These are phyloP conservation scores for Eurytoma adleriae DNA, from an alignment of 2,888 invertebrate species.

Conservation along the genomic window DNA sequence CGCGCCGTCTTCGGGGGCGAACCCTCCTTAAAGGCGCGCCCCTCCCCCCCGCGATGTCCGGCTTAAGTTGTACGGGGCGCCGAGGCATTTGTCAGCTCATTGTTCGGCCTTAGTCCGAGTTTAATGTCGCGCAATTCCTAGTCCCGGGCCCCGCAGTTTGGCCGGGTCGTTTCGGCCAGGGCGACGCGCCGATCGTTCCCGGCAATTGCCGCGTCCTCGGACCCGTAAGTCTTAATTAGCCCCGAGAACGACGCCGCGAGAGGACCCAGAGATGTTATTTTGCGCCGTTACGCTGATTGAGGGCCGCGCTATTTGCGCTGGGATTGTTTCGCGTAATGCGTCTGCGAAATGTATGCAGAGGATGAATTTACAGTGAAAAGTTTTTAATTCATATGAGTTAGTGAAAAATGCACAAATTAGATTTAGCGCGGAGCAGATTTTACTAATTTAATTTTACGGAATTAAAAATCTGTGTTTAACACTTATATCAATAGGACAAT, in stretches of 20 bases:
- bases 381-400: too few relatives aligned
- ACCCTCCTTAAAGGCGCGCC: slow-evolving; percentile 50
- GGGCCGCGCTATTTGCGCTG: too few relatives aligned
- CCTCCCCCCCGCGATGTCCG: slow-evolving; percentile 64
- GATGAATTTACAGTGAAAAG: too few relatives aligned
- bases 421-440: too few relatives aligned
- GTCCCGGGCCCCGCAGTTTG: slow-evolving; percentile 12
- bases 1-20: background rate
- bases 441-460: too few relatives aligned
- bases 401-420: too few relatives aligned
- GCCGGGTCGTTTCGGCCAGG: slow-evolving; percentile 47
- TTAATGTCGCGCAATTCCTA: slow-evolving; percentile 75
- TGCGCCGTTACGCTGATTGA: too few relatives aligned
- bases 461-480: too few relatives aligned
- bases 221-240: slow-evolving; percentile 46
- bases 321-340: too few relatives aligned
- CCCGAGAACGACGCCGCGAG: background rate
- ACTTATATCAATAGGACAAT: too few relatives aligned
- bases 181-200: slow-evolving; percentile 3
- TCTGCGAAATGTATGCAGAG: too few relatives aligned
- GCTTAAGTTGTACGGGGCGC: slow-evolving; percentile 63
- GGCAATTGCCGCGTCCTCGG: background rate
- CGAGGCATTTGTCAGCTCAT: slow-evolving; percentile 74
- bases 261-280: too few relatives aligned
- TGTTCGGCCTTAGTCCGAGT: slow-evolving; percentile 72